These are phyloP conservation scores for Dipodomys merriami DNA, from an alignment of 2,113 vertebrate species.

Conservation along the genomic window DNA sequence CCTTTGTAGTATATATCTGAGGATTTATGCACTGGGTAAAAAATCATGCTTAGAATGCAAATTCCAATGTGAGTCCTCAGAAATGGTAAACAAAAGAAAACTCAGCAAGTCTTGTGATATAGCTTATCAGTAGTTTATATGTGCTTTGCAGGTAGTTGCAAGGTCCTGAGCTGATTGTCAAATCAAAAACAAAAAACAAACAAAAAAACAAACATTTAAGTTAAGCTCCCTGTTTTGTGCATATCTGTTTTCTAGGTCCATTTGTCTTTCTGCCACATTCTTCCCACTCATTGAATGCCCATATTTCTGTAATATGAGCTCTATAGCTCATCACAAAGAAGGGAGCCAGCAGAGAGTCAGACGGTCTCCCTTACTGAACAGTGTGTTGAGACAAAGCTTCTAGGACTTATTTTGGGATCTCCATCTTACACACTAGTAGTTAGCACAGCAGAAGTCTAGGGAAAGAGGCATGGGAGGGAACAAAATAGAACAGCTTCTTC, in stretches of 20 bases:
- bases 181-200: neutral
- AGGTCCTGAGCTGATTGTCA: neutral
- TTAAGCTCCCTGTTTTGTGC: neutral
- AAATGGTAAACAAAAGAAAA: neutral
- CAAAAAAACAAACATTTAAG: neutral
- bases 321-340: neutral
- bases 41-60: neutral
- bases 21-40: neutral
- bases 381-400: neutral
- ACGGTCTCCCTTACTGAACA: neutral
- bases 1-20: neutral
- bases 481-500: neutral
- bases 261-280: neutral
- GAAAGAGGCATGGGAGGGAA: neutral
- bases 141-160: neutral
- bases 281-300: fast-evolving
- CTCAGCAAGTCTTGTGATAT: neutral
- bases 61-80: neutral
- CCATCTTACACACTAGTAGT: neutral
- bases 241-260: neutral
- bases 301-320: neutral
- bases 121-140: neutral
- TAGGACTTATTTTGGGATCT: neutral
- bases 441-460: neutral
- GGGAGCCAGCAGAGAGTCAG: neutral